Conservation (phyloP, 2,888 invertebrate species). For the Steinernema hermaphroditum region DNA sequence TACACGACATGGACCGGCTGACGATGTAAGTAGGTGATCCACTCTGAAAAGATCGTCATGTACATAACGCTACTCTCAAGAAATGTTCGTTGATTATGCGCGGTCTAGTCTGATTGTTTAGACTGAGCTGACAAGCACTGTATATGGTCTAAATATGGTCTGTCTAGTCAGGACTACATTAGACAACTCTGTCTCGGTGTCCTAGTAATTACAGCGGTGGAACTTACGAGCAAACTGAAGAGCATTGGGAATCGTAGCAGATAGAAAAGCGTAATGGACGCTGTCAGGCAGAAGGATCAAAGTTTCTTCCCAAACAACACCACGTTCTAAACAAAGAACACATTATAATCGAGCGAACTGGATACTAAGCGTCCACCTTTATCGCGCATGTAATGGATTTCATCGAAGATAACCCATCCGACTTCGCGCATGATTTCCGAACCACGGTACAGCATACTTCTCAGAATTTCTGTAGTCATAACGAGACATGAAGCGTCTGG, state of each 20-base stretch:
- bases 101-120: too few species aligned
- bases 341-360: not conserved
- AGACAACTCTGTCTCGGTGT: too few species aligned
- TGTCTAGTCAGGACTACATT: too few species aligned
- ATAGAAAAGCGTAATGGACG: constrained; percentile 96
- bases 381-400: constrained; percentile 99
- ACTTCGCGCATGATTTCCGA: constrained; percentile 98
- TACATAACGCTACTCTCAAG: too few species aligned
- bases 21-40: constrained; percentile 60
- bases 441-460: constrained; percentile 97
- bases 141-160: too few species aligned
- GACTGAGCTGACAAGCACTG: too few species aligned
- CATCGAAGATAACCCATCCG: constrained; percentile 99
- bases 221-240: constrained; percentile 76
- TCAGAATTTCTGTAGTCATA: constrained; percentile 99
- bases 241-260: constrained; percentile 98
- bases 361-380: constrained; percentile 71
- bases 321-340: constrained; percentile 75
- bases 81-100: too few species aligned
- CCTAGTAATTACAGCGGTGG: too few species aligned
- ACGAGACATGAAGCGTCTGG: constrained; percentile 95
- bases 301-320: constrained; percentile 99
- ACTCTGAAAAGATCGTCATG: too few species aligned
- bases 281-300: constrained; percentile 93
- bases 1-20: constrained; percentile 97